A percentile compares a stretch with the other conserved stretches of the same genome.
phyloP scores from a whole-genome alignment of 2,888 invertebrate species.

The Sphaerophoria rueppellii region DNA sequence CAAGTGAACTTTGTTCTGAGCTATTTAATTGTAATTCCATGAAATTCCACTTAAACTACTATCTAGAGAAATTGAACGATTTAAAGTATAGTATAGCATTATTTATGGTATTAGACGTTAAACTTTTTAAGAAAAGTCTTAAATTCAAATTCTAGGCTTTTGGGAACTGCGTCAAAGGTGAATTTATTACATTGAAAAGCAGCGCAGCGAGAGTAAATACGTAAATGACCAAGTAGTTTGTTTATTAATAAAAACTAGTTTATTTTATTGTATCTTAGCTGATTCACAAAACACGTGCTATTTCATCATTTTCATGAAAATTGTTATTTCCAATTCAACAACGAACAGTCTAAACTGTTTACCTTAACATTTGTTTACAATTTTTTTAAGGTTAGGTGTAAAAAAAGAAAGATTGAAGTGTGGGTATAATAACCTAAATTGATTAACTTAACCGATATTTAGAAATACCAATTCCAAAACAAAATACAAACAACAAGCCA shows the following conservation, averaged over 20 bases:
- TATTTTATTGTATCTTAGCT: constrained; percentile 16
- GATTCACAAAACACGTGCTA: constrained; percentile 42
- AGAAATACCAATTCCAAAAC: background rate
- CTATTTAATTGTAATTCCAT: constrained; percentile 3
- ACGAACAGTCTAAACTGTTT: background rate
- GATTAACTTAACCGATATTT: constrained; percentile 38
- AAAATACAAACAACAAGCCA: background rate
- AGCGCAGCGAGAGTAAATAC: background rate
- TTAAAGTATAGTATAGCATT: background rate
- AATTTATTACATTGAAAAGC: background rate
- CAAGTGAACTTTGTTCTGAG: constrained; percentile 17
- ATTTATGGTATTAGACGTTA: no score
- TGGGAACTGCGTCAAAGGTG: constrained; percentile 15
- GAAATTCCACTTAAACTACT: constrained; percentile 12
- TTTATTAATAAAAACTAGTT: constrained; percentile 11
- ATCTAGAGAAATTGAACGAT: background rate
- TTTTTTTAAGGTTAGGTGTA: background rate
- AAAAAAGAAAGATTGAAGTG: background rate
- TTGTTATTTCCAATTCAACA: constrained; percentile 8
- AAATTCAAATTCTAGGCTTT: background rate
- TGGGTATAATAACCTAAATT: constrained; percentile 48
- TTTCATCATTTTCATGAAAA: constrained; percentile 38
- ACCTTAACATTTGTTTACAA: background rate
- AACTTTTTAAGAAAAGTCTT: background rate
- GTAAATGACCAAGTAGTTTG: constrained; percentile 22